phyloP scores from a whole-genome alignment of 2,113 vertebrate genomes.

The Microcebus griseorufus region DNA sequence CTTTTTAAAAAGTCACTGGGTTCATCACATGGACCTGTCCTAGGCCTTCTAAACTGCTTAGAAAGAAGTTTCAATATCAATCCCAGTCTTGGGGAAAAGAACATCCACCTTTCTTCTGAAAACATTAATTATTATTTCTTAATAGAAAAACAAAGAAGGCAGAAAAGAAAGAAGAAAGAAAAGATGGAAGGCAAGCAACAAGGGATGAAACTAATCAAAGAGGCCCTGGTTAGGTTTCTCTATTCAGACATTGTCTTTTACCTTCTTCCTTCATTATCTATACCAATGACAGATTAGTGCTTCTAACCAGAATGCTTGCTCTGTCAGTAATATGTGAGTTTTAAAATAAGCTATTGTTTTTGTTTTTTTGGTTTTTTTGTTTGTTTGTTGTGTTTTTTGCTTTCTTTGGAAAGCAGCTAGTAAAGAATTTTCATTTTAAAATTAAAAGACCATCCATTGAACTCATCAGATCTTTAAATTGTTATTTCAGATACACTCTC shows the following conservation, averaged over 20 bases:
- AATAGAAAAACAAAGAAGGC: background rate
- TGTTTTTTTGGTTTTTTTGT: background rate
- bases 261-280: background rate
- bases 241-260: background rate
- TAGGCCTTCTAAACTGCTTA: background rate
- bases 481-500: background rate
- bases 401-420: conserved; percentile 2
- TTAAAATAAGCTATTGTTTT: conserved; percentile 25
- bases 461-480: conserved; percentile 20
- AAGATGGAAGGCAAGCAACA: background rate
- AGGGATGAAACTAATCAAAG: background rate
- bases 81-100: background rate
- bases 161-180: background rate
- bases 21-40: background rate
- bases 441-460: conserved; percentile 4
- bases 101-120: background rate
- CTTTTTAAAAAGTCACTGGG: background rate
- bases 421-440: background rate
- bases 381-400: background rate
- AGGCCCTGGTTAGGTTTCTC: background rate
- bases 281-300: background rate
- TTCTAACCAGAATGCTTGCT: background rate
- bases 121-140: background rate
- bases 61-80: background rate
- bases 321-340: background rate